phyloP scores from a whole-genome alignment of 2,113 vertebrate species.

The Pimephales promelas region DNA sequence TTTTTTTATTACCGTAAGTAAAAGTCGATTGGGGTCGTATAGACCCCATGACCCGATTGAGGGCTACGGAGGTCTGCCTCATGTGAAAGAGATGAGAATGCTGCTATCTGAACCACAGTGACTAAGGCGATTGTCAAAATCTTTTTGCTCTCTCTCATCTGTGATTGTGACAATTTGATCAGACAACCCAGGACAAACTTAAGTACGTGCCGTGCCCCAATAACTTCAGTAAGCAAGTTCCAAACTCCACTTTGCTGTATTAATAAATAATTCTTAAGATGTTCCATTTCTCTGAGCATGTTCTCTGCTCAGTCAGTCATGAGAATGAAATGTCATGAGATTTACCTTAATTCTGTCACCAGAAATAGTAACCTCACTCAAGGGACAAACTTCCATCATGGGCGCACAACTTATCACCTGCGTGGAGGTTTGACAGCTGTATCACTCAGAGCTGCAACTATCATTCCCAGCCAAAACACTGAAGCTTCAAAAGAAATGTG shows the following conservation, averaged over 20 bases:
- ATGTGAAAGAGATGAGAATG: not conserved
- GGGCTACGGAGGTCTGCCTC: not conserved
- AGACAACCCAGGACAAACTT: constrained; percentile 46
- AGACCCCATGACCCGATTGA: no score
- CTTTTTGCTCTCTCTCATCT: constrained; percentile 42
- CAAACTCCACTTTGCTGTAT: constrained; percentile 48
- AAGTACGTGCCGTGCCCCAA: constrained; percentile 2
- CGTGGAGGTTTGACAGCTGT: constrained; percentile 65
- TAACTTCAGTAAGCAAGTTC: constrained; percentile 59
- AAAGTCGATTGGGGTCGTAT: no score
- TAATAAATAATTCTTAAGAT: constrained; percentile 66
- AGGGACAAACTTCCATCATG: constrained; percentile 47
- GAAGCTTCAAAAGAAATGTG: constrained; percentile 41
- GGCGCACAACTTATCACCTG: constrained; percentile 62
- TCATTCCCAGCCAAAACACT: not conserved
- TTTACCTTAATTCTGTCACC: constrained; percentile 46
- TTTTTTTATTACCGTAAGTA: no score
- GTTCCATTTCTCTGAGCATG: constrained; percentile 39
- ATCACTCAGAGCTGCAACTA: constrained; percentile 52
- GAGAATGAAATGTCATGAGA: constrained; percentile 45
- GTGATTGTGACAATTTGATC: constrained; percentile 51
- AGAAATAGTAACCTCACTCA: constrained; percentile 34
- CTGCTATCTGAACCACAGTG: constrained; percentile 23
- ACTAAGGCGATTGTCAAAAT: constrained; percentile 57
- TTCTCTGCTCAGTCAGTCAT: constrained; percentile 38